Evolutionary conservation across 2,888 invertebrate species (phyloP).

Genomic region (Metallyticus violacea): DNA sequence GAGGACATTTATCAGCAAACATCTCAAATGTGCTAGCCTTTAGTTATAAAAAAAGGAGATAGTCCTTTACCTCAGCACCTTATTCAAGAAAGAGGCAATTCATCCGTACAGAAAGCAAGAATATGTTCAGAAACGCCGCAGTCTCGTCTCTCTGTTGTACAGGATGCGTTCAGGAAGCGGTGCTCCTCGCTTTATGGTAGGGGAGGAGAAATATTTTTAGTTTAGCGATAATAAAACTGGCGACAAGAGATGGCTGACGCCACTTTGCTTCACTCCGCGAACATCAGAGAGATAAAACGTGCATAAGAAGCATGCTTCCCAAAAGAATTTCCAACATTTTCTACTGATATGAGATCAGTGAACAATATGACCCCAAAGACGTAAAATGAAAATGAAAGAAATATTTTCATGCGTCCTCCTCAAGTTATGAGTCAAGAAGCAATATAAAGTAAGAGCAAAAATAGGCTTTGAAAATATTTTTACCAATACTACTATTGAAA

Average conservation of each 20-base stretch:
- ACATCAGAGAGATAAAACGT: not conserved
- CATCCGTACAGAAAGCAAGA: not conserved
- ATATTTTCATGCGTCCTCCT: not conserved
- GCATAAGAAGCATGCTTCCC: not conserved
- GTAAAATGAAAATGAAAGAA: no score
- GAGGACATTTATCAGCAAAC: no score
- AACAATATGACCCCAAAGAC: no score
- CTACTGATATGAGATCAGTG: no score
- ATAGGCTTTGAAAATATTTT: no score
- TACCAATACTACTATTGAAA: no score
- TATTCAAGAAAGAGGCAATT: not conserved
- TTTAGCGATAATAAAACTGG: not conserved
- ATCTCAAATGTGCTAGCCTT: no score
- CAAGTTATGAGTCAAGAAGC: not conserved
- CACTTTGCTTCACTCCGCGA: no score
- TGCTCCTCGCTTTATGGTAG: not conserved
- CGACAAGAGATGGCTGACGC: not conserved
- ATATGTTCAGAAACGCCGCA: no score
- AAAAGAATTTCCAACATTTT: no score
- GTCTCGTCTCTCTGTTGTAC: not conserved
- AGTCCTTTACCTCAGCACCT: not conserved
- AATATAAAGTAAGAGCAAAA: no score
- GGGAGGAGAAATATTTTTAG: not conserved
- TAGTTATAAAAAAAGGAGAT: no score
- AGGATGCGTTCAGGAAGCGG: not conserved